phyloP scores from a whole-genome alignment of 2,797 vertebrate species.

The Chaenodraco wilsoni region DNA sequence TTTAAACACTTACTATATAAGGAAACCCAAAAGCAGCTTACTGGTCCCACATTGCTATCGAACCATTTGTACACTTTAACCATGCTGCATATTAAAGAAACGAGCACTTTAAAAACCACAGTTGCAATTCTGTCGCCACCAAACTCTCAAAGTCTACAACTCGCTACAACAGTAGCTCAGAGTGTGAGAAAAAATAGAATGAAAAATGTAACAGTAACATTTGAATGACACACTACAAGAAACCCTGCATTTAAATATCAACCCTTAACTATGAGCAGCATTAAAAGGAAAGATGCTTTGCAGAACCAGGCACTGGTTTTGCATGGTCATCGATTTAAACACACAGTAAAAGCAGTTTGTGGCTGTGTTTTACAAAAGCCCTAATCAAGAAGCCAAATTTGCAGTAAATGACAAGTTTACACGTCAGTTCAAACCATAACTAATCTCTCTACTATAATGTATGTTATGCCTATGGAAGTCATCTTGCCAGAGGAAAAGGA shows the following conservation, averaged over 20 bases:
- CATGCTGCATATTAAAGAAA: constrained; percentile 31
- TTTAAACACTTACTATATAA: neutral
- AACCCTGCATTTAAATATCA: constrained; percentile 8
- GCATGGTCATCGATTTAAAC: constrained; percentile 30
- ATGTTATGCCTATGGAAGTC: constrained; percentile 29
- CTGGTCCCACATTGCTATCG: constrained; percentile 6
- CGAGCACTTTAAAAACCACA: constrained; percentile 36
- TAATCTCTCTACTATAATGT: constrained; percentile 14
- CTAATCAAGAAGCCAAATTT: constrained; percentile 31
- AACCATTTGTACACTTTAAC: constrained; percentile 23
- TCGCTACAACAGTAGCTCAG: constrained; percentile 5
- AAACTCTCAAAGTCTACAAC: constrained; percentile 28
- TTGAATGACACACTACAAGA: constrained; percentile 30
- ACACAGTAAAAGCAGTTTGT: constrained; percentile 40
- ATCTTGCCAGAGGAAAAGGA: constrained; percentile 28
- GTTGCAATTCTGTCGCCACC: constrained; percentile 3
- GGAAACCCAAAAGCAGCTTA: constrained; percentile 21
- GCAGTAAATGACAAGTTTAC: constrained; percentile 28
- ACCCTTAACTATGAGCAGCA: constrained; percentile 16
- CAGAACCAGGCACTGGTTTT: constrained; percentile 23
- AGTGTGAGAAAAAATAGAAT: constrained; percentile 48
- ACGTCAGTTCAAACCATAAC: constrained; percentile 32
- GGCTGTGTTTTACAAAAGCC: constrained; percentile 33
- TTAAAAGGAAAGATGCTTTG: constrained; percentile 19
- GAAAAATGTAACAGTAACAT: constrained; percentile 32